Conservation (phyloP, 2,797 vertebrate species). For the Acomys russatus region DNA sequence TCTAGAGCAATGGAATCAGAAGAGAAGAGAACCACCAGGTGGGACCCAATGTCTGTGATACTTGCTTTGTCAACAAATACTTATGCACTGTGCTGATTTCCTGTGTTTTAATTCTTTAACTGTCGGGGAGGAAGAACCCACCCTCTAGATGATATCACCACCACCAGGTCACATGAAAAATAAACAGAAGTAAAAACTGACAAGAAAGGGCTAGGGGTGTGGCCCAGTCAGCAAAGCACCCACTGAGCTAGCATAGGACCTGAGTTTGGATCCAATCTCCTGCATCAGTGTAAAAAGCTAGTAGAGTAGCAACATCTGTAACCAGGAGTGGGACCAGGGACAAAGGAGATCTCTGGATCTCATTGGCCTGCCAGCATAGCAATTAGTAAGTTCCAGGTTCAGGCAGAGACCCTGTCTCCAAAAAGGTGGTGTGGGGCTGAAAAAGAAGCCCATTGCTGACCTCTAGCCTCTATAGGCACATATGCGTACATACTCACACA, state of each 20-base stretch:
- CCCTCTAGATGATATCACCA: not conserved
- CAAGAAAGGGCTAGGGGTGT: not conserved
- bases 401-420: not conserved
- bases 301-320: too few species aligned
- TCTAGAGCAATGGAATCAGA: not conserved
- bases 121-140: not conserved
- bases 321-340: not conserved
- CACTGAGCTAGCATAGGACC: not conserved
- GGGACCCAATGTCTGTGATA: not conserved
- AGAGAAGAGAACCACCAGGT: not conserved
- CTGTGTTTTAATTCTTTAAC: not conserved
- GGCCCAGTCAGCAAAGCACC: not conserved
- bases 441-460: not conserved
- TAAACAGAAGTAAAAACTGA: not conserved
- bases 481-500: not conserved
- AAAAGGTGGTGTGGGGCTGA: not conserved
- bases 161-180: not conserved
- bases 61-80: not conserved
- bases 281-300: not conserved
- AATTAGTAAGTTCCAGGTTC: not conserved
- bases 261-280: not conserved
- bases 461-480: not conserved
- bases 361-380: not conserved
- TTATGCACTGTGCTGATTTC: not conserved
- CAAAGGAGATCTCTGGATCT: not conserved